Evolutionary conservation across 2,113 vertebrate genomes (phyloP), one percentile per base, ranked within the genome.

Genomic region (Heteronetta atricapilla): DNA sequence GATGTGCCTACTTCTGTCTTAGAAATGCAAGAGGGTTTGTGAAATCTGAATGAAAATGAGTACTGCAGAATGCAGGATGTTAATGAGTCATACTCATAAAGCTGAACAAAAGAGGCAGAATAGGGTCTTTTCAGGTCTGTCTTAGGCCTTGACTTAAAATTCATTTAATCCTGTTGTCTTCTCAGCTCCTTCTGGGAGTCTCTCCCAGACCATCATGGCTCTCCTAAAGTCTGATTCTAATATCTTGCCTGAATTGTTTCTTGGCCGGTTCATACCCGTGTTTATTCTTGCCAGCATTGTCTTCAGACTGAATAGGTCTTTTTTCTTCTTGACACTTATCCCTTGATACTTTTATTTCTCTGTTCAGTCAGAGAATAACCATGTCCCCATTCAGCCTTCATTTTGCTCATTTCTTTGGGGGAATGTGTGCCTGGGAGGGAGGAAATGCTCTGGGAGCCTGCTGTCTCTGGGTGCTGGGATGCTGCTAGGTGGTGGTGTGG

Each of bases 251-350:
- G 88, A 92, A 83, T 88, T 90, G 40, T 69, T 88, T 73, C 82
- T 94, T 83, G 68, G 82, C 59, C 80, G 83, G 46, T 92, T 95
- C 88, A 72, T 53, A 79, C 38, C 21, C 77, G 0, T 86, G 78
- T 72, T 94, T 84, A 56, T 93, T 90, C 73, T 90, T 90, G 90
- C 92, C 91, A 96, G 66, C 84, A 95, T 95, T 97, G 89, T 94
- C 77, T 93, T 92, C 72, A 82, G 58, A 69, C 66, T 92, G 86
- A 96, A 95, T 94, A 84, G 91, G 66, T 75, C 95, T 79, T 97
- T 92, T 89, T 93, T 93, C 68, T 93, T 94, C 70, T 69, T 96
- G 94, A 93, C 91, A 92, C 36, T 95, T 94, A 88, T 90, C 81
- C 66, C 83, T 90, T 79, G 73, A 64, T 79, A 94, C 77, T 84